A percentile compares a stretch with the other conserved stretches of the same genome.
These are phyloP conservation scores for Hemistola chrysoprasaria DNA, from an alignment of 2,888 invertebrate genomes.

Conservation along the genomic window DNA sequence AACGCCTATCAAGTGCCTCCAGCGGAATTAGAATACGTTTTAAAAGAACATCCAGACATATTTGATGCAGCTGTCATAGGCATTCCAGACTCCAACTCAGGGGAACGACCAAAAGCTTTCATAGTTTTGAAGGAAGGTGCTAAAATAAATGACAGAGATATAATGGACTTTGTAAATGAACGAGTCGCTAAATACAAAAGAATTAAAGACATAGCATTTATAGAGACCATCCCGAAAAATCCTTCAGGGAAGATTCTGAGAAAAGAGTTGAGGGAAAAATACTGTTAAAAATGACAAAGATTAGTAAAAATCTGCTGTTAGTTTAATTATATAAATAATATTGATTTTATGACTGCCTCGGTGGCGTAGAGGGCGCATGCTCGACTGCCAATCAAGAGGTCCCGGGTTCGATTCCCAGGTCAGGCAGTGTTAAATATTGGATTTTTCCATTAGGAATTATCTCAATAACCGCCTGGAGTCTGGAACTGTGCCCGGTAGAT, in stretches of 20 bases:
- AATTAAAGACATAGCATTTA: constrained; percentile 84
- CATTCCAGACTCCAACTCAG: constrained; percentile 84
- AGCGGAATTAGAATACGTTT: constrained; percentile 90
- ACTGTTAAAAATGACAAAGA: constrained; percentile 23
- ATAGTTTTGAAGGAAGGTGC: constrained; percentile 80
- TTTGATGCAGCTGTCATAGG: constrained; percentile 93
- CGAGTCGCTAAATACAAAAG: constrained; percentile 90
- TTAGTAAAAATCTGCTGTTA: too few relatives aligned
- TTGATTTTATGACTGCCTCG: too few relatives aligned
- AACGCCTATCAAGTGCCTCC: constrained; percentile 91
- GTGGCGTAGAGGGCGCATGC: too few relatives aligned
- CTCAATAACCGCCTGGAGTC: too few relatives aligned
- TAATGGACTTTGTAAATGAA: constrained; percentile 83
- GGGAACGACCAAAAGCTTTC: constrained; percentile 90
- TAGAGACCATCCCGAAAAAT: constrained; percentile 88
- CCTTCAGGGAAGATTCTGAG: constrained; percentile 90
- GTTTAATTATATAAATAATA: too few relatives aligned
- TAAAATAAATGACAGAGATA: constrained; percentile 73
- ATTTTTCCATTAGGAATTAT: too few relatives aligned
- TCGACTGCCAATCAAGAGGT: too few relatives aligned
- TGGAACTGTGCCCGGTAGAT: too few relatives aligned
- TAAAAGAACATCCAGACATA: constrained; percentile 88
- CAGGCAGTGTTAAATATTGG: too few relatives aligned
- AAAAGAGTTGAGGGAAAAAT: constrained; percentile 72
- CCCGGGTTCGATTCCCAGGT: too few relatives aligned